These are phyloP conservation scores for Stramonita haemastoma DNA, from an alignment of 2,888 invertebrate genomes.

Conservation along the genomic window DNA sequence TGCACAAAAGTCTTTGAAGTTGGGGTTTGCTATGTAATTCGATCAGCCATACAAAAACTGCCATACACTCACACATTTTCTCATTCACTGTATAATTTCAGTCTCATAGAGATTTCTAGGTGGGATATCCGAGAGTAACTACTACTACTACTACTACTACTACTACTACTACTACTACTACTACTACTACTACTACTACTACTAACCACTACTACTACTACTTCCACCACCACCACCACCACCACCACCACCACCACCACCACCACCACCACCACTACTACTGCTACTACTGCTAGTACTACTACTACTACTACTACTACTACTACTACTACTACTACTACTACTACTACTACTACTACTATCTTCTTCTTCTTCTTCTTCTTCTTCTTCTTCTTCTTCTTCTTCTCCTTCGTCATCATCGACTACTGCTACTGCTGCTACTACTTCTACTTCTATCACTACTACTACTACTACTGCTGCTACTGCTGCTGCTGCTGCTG, in stretches of 20 bases:
- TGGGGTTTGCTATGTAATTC: too few relatives aligned
- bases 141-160: constrained; percentile 13
- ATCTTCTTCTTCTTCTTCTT: not conserved
- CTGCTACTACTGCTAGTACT: constrained; percentile 35
- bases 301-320: constrained; percentile 34
- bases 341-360: constrained; percentile 29
- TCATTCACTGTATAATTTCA: too few relatives aligned
- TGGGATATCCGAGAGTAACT: too few relatives aligned
- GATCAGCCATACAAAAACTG: too few relatives aligned
- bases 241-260: constrained; percentile 26
- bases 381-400: not conserved
- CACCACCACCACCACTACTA: constrained; percentile 27
- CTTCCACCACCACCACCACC: too few relatives aligned
- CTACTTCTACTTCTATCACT: not conserved
- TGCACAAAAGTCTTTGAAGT: too few relatives aligned
- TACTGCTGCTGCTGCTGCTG: not conserved
- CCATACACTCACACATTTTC: too few relatives aligned
- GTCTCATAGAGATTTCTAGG: too few relatives aligned
- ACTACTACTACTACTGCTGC: not conserved
- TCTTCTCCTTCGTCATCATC: not conserved
- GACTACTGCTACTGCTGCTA: not conserved
- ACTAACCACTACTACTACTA: not conserved
- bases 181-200: not conserved
- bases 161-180: not conserved
- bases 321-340: constrained; percentile 35